Evolutionary conservation across 2,113 vertebrate species (phyloP).

Genomic region (Hippocampus mohnikei): DNA sequence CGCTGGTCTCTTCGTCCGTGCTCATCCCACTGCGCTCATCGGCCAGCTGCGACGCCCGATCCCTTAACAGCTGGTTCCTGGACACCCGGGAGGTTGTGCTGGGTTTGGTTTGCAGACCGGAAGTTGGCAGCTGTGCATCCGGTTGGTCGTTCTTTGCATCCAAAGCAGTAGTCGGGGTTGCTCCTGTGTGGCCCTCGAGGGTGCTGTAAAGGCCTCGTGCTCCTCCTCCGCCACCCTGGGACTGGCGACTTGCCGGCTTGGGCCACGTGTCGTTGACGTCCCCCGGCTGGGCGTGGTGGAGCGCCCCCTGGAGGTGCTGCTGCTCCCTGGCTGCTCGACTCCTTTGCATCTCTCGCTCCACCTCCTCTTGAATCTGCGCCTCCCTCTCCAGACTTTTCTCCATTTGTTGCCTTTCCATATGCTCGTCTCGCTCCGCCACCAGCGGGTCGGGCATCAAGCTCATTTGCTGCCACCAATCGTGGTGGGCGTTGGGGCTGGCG

Average conservation of each 20-base stretch:
- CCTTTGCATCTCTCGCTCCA: slow-evolving; percentile 40
- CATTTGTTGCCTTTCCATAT: slow-evolving; percentile 50
- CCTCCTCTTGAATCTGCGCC: slow-evolving; percentile 49
- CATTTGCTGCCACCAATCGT: slow-evolving; percentile 57
- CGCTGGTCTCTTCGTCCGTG: slow-evolving; percentile 70
- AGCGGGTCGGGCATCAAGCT: slow-evolving; percentile 47
- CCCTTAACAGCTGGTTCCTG: slow-evolving; percentile 70
- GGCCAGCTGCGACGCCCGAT: slow-evolving; percentile 63
- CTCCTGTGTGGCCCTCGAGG: slow-evolving; percentile 59
- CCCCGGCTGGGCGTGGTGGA: slow-evolving; percentile 55
- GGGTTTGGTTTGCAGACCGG: slow-evolving; percentile 40
- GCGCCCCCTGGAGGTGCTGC: slow-evolving; percentile 51
- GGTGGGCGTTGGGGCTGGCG: slow-evolving; percentile 37
- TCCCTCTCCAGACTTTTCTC: slow-evolving; percentile 43
- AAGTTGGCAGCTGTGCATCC: slow-evolving; percentile 9
- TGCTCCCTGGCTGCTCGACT: slow-evolving; percentile 40
- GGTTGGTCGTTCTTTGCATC: slow-evolving; percentile 41
- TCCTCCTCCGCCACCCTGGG: slow-evolving; percentile 38
- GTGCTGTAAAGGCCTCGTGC: slow-evolving; percentile 68
- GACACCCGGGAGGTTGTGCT: slow-evolving; percentile 44
- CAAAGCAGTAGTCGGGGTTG: slow-evolving; percentile 16
- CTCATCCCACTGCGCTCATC: slow-evolving; percentile 72
- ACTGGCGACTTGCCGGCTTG: slow-evolving; percentile 64
- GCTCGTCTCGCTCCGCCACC: slow-evolving; percentile 46
- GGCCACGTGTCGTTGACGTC: slow-evolving; percentile 77